A percentile compares a stretch with the other conserved stretches of the same genome.
phyloP scores from a whole-genome alignment of 2,797 vertebrate species.

The Megaceryle alcyon region DNA sequence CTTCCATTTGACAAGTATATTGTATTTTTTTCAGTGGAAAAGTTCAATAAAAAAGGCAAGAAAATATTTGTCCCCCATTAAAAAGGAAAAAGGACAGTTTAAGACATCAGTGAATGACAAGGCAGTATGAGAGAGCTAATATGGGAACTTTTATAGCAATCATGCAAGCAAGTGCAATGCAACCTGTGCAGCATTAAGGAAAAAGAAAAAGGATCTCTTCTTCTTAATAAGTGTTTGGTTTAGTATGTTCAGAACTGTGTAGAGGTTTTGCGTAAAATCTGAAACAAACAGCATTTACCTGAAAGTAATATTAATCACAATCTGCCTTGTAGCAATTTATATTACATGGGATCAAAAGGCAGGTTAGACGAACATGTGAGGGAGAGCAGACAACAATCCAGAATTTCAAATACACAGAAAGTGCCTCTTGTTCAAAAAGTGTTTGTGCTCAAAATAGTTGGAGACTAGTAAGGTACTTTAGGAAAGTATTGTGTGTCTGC shows the following conservation, averaged over 20 bases:
- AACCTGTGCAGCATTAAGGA: not conserved
- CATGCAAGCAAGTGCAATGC: not conserved
- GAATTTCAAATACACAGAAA: not conserved
- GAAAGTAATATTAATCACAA: not conserved
- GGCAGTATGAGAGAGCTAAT: not conserved
- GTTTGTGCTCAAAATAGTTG: not conserved
- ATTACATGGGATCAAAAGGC: not conserved
- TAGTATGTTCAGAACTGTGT: not conserved
- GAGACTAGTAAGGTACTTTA: not conserved
- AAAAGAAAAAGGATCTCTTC: not conserved
- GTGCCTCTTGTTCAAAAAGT: not conserved
- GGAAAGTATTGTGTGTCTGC: not conserved
- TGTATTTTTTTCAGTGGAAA: not conserved
- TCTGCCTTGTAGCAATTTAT: not conserved
- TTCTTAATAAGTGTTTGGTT: not conserved
- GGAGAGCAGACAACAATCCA: not conserved
- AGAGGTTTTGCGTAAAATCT: not conserved
- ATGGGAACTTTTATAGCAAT: not conserved
- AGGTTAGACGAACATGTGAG: not conserved
- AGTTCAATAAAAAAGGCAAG: not conserved
- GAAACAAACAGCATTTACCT: not conserved
- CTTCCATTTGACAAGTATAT: not conserved
- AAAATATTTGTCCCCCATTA: not conserved
- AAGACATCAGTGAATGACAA: not conserved
- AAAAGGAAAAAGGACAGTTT: not conserved